Evolutionary conservation across 2,797 vertebrate species (phyloP), one percentile per base, ranked within the genome.

Genomic region (Molossus molossus): DNA sequence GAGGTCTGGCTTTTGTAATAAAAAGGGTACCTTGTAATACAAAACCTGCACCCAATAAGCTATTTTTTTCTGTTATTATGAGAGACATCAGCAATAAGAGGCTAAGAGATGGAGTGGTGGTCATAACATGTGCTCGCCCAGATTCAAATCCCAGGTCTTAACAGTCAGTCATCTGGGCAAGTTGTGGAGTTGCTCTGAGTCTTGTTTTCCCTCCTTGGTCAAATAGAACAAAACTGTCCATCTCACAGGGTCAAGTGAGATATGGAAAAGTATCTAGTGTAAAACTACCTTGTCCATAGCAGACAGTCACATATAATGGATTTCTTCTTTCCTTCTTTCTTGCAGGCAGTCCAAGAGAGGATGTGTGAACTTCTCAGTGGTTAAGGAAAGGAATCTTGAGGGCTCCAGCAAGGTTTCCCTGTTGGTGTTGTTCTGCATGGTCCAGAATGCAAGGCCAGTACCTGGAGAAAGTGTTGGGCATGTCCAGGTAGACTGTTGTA

Each of bases 301-400:
- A 95, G 57, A 37, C 1, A 40, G 45, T 69, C 33, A 62, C 20
- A 33, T 73, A 37, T 60, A 60, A 11, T 70, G n/a, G 23, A 4
- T 62, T 62, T 82, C 50, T 82, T 92, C 87, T 79, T 73, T 55
- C 29, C 23, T 62, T n/a, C 5, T 80, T 81, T 70, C 40, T 13
- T 14, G 58, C 1, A 33, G 20, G n/a, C 6, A 6, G 18, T 65
- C 73, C 58, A 50, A 81, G 37, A 97, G 50, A 90, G 17, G n/a
- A 33, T 73, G 21, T 33, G 18, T 58, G 76, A 77, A 21, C 17
- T 65, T 84, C 13, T 69, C 17, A 57, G 20, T 48, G n/a, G 6
- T 64, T 84, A 95, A 86, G 12, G 45, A 62, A n/a, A 69, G 37
- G 15, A 69, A 85, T 86, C 60, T 33, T 87, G 33, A 85, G 37